Evolutionary conservation across 2,113 vertebrate genomes (phyloP).

Genomic region (Dolichotis patagonum): DNA sequence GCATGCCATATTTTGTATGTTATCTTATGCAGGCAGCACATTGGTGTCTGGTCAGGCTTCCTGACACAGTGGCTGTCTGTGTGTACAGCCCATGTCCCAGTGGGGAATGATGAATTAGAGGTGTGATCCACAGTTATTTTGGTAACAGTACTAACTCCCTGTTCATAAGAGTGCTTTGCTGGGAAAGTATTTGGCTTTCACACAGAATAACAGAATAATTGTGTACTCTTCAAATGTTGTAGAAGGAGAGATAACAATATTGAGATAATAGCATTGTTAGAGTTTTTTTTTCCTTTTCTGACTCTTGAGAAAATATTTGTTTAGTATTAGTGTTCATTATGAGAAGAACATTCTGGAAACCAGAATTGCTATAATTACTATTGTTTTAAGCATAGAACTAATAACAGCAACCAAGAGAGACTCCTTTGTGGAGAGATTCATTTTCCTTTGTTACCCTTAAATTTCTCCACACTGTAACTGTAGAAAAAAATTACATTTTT

Average conservation of each 20-base stretch:
- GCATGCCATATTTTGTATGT: not conserved
- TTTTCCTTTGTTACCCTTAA: not conserved
- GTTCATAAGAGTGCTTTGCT: not conserved
- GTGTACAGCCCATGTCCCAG: not conserved
- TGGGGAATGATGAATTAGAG: not conserved
- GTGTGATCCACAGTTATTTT: not conserved
- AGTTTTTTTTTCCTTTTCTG: not conserved
- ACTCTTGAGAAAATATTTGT: not conserved
- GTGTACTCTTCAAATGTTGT: not conserved
- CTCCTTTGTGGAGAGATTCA: not conserved
- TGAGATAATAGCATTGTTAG: not conserved
- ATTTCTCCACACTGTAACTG: not conserved
- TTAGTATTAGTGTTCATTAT: not conserved
- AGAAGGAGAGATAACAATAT: not conserved
- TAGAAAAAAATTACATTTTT: not conserved
- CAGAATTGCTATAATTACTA: not conserved
- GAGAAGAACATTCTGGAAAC: not conserved
- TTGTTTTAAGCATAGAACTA: not conserved
- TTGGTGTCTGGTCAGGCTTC: not conserved
- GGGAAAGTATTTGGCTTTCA: not conserved
- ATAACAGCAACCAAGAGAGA: not conserved
- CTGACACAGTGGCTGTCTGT: not conserved
- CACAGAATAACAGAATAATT: not conserved
- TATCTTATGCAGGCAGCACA: not conserved
- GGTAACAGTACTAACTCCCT: not conserved